Percentiles rank a stretch among this genome's conserved stretches.
Evolutionary conservation across 2,888 invertebrate genomes (phyloP).

Genomic region (Stenolophus ochropezus): DNA sequence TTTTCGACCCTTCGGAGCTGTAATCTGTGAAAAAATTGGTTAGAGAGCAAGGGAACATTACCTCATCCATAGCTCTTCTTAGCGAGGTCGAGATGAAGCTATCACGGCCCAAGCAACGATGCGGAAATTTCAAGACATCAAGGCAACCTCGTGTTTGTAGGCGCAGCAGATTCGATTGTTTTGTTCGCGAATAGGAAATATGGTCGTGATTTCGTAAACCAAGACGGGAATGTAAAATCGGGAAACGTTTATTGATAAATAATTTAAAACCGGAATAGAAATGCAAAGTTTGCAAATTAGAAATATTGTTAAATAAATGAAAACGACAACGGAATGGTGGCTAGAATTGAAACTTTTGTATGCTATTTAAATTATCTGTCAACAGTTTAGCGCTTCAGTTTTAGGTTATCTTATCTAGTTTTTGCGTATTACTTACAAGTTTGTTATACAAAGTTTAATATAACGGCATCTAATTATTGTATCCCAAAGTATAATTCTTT

Average conservation of each 20-base stretch:
- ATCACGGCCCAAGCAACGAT: neutral
- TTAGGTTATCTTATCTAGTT: no score
- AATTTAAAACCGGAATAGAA: neutral
- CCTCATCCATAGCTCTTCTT: neutral
- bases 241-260: neutral
- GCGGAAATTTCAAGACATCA: neutral
- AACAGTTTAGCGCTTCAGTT: no score
- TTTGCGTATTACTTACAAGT: no score
- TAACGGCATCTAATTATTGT: no score
- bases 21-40: neutral
- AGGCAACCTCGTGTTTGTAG: neutral
- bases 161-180: constrained; percentile 16
- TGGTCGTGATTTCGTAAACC: constrained; percentile 15
- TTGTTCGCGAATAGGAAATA: constrained; percentile 9
- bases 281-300: neutral
- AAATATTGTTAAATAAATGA: no score
- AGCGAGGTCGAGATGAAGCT: constrained; percentile 9
- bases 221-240: neutral
- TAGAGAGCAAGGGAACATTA: neutral
- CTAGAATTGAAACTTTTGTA: no score
- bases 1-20: neutral
- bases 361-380: no score
- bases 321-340: no score
- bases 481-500: no score
- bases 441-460: no score